These are phyloP conservation scores for Eira barbara DNA, from an alignment of 2,113 vertebrate species.

Conservation along the genomic window DNA sequence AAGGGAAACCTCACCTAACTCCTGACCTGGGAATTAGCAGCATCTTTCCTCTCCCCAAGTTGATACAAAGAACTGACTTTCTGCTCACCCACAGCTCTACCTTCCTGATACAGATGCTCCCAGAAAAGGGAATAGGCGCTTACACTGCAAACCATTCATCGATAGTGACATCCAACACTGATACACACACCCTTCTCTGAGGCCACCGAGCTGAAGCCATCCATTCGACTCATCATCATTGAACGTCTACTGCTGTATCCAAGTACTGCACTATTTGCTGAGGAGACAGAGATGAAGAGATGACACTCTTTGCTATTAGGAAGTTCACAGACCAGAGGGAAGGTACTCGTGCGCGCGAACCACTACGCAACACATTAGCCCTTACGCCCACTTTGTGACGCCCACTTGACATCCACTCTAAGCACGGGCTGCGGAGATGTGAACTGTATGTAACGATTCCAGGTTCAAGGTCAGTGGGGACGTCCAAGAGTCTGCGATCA, in stretches of 20 bases:
- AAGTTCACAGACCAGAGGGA: neutral
- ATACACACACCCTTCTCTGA: neutral
- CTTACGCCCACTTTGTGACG: neutral
- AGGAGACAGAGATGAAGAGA: neutral
- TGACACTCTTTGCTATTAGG: neutral
- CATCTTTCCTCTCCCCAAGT: neutral
- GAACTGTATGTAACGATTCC: neutral
- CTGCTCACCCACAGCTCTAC: neutral
- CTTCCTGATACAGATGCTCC: neutral
- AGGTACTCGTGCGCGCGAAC: neutral
- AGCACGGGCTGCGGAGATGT: neutral
- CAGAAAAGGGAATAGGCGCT: neutral
- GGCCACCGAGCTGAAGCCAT: neutral
- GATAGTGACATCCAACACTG: neutral
- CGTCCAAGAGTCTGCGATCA: neutral
- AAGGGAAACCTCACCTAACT: neutral
- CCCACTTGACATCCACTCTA: neutral
- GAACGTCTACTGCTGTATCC: neutral
- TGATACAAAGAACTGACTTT: neutral
- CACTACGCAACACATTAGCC: neutral
- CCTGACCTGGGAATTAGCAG: neutral
- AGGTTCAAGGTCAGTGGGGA: neutral
- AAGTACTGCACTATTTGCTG: neutral
- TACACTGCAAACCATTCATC: neutral
- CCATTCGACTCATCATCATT: neutral